Conservation (phyloP, 2,113 vertebrate species). For the Neotragus pygmaeus region DNA sequence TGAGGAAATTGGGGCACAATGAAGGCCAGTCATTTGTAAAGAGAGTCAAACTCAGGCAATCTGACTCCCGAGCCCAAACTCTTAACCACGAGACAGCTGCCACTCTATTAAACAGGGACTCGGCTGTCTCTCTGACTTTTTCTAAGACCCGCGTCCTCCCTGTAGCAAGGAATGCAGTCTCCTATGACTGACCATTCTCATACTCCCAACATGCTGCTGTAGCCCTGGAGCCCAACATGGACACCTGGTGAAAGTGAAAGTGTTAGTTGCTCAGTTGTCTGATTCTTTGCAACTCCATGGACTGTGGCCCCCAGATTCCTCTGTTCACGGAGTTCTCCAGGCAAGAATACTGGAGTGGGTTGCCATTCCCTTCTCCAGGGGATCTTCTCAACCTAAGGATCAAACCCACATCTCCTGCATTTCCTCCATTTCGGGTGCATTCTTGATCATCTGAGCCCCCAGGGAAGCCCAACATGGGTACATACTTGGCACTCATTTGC, state of each 20-base stretch:
- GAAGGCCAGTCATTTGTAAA: not conserved
- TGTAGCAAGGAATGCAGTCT: not conserved
- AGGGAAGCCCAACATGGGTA: not conserved
- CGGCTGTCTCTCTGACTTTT: not conserved
- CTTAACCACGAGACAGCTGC: not conserved
- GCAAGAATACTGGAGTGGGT: not conserved
- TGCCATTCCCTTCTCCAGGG: not conserved
- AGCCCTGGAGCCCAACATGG: not conserved
- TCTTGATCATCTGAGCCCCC: not conserved
- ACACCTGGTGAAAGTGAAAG: not conserved
- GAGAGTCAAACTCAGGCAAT: not conserved
- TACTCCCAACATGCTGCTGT: not conserved
- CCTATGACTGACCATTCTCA: not conserved
- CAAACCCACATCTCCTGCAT: fast-evolving
- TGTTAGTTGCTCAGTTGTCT: not conserved
- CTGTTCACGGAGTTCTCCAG: not conserved
- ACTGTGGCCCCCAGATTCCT: not conserved
- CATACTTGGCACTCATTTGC: not conserved
- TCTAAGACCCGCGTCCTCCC: not conserved
- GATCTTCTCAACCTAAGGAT: not conserved
- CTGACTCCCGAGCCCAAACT: not conserved
- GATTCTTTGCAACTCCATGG: not conserved
- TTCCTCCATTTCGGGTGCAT: not conserved
- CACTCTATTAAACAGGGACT: not conserved
- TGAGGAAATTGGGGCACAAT: not conserved